Conservation (phyloP, 2,797 vertebrate genomes). For the Sylvia borin region DNA sequence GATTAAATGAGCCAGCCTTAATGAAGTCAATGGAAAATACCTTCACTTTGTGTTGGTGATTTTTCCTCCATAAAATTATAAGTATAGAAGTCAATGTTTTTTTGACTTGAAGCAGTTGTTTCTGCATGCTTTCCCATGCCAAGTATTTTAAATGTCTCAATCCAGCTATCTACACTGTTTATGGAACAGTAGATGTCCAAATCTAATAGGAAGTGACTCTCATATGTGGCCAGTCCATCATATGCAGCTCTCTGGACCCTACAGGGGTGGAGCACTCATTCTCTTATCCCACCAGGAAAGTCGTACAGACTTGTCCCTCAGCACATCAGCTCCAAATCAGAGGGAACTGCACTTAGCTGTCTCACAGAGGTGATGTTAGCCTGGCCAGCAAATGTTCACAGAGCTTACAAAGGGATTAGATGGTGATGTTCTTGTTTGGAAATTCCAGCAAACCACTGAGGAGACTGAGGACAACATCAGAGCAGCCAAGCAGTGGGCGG, state of each 20-base stretch:
- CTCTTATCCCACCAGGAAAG: background rate
- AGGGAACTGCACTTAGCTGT: background rate
- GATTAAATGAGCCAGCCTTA: background rate
- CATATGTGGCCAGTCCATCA: background rate
- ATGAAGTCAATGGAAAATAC: background rate
- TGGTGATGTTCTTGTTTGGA: background rate
- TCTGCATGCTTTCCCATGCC: background rate
- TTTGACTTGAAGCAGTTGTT: background rate
- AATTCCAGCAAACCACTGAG: background rate
- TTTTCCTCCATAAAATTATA: background rate
- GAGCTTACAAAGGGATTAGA: background rate
- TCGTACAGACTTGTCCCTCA: background rate
- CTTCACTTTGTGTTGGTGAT: background rate
- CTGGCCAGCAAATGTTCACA: background rate
- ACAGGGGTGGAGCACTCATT: rapidly evolving
- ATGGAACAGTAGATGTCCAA: background rate
- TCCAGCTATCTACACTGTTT: background rate
- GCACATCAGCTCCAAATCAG: background rate
- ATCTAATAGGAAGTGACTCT: background rate
- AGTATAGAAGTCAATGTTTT: background rate
- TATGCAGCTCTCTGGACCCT: background rate
- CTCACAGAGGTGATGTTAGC: background rate
- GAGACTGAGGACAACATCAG: background rate
- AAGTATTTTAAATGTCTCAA: background rate
- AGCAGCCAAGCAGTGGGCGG: rapidly evolving